A percentile compares a stretch with the other conserved stretches of the same genome.
Evolutionary conservation across 2,113 vertebrate genomes (phyloP).

Genomic region (Sterrhoptilus dennistouni): DNA sequence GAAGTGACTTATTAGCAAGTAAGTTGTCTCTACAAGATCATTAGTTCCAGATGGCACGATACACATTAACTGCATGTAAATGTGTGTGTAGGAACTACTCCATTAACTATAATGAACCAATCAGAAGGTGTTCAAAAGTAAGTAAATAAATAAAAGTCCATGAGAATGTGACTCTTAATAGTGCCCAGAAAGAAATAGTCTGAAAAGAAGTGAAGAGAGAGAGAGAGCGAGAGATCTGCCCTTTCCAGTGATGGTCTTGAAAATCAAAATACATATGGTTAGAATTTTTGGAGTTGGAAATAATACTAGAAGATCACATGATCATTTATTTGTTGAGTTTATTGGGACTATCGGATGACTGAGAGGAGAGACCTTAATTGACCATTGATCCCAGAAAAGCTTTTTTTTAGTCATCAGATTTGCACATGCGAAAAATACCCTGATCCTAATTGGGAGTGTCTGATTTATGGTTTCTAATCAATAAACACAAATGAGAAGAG

Average conservation of each 20-base stretch:
- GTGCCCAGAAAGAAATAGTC: not conserved
- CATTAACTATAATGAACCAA: not conserved
- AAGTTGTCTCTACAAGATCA: not conserved
- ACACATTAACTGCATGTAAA: not conserved
- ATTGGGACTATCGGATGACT: not conserved
- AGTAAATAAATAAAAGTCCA: not conserved
- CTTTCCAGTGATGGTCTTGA: not conserved
- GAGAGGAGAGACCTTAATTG: not conserved
- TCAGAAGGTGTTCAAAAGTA: not conserved
- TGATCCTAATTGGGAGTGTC: not conserved
- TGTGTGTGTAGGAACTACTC: not conserved
- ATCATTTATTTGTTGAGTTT: not conserved
- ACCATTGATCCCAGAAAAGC: not conserved
- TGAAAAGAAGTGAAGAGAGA: not conserved
- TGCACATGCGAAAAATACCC: not conserved
- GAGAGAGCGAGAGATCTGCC: not conserved
- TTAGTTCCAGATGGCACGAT: slow-evolving; percentile 1
- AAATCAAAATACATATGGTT: not conserved
- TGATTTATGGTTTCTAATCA: not conserved
- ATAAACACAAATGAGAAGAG: not conserved
- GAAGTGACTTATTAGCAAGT: slow-evolving; percentile 14
- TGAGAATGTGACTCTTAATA: not conserved
- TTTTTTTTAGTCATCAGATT: not conserved
- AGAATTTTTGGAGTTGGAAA: not conserved
- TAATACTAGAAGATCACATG: not conserved